Evolutionary conservation across 2,113 vertebrate species (phyloP).

Genomic region (Microtus montanus): DNA sequence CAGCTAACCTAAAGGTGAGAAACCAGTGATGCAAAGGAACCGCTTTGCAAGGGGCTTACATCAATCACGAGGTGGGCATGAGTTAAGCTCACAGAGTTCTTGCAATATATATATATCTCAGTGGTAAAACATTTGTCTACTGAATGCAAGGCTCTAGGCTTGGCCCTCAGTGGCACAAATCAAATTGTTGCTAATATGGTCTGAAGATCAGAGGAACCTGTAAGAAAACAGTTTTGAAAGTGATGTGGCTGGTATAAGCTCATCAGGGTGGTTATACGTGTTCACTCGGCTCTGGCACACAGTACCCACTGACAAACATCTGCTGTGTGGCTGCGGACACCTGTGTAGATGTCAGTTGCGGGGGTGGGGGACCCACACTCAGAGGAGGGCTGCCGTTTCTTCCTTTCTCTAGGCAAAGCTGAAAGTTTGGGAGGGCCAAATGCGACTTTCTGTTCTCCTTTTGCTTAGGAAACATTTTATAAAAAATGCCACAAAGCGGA

Average conservation of each 20-base stretch:
- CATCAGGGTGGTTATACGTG: not conserved
- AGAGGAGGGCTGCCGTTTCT: not conserved
- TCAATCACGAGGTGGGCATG: not conserved
- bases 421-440: not conserved
- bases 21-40: not conserved
- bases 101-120: not conserved
- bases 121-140: not conserved
- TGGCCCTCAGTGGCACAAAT: too few species aligned
- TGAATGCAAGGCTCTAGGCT: not conserved
- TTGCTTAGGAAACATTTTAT: not conserved
- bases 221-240: not conserved
- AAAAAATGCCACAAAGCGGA: not conserved
- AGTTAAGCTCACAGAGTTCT: not conserved
- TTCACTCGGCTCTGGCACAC: not conserved
- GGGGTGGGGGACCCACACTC: not conserved
- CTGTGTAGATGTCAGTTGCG: not conserved
- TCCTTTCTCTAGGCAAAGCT: not conserved
- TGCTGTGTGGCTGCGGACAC: not conserved
- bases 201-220: not conserved
- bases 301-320: not conserved
- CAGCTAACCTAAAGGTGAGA: not conserved
- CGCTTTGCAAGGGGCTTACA: not conserved
- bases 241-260: not conserved
- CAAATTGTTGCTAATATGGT: not conserved
- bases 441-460: conserved; percentile 21